Percentiles rank a stretch among this genome's conserved stretches.
Evolutionary conservation across 2,888 invertebrate genomes (phyloP).

Genomic region (Catocala fraxini): DNA sequence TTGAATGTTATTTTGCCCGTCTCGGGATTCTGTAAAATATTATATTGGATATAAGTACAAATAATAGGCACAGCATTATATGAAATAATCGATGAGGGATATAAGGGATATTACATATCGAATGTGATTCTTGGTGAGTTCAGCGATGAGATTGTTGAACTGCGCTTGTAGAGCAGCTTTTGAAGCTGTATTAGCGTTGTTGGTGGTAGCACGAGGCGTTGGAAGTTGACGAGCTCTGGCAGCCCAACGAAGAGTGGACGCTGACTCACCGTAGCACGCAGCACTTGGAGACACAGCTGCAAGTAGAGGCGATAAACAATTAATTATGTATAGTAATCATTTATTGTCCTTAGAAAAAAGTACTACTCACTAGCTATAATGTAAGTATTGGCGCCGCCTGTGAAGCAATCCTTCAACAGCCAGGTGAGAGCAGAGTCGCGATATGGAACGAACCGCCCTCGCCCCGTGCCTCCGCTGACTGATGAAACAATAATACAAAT

Average conservation of each 20-base stretch:
- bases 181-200: conserved; percentile 45
- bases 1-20: conserved; percentile 72
- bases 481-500: background rate
- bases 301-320: too few species aligned
- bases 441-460: conserved; percentile 91
- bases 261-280: conserved; percentile 92
- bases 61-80: background rate
- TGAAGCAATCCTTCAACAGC: conserved; percentile 93
- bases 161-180: conserved; percentile 74
- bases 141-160: conserved; percentile 70
- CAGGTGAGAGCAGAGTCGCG: conserved; percentile 94
- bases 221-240: conserved; percentile 91
- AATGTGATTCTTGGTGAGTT: conserved; percentile 73
- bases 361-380: conserved; percentile 92
- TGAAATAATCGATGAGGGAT: too few species aligned
- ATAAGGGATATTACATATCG: conserved; percentile 64
- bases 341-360: too few species aligned
- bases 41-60: background rate
- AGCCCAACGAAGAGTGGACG: conserved; percentile 94
- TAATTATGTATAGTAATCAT: too few species aligned
- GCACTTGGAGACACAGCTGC: conserved; percentile 93
- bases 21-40: conserved; percentile 51
- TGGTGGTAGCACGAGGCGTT: conserved; percentile 47
- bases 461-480: conserved; percentile 70
- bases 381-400: conserved; percentile 92